Percentiles rank a stretch among this genome's conserved stretches.
Evolutionary conservation across 2,797 vertebrate species (phyloP).

Genomic region (Pangasius djambal): DNA sequence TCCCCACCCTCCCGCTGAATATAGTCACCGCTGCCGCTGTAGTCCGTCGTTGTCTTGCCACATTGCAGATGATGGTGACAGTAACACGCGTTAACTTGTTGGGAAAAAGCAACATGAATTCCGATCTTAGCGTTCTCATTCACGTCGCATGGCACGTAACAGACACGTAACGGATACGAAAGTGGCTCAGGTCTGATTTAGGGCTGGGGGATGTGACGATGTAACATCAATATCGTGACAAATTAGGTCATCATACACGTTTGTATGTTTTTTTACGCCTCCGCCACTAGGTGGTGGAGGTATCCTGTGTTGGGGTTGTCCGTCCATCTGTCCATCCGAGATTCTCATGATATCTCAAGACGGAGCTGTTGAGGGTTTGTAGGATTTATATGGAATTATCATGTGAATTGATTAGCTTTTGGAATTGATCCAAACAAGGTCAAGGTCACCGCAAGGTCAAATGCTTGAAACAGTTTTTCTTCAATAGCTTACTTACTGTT

Average conservation of each 20-base stretch:
- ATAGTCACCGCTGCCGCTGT: background rate
- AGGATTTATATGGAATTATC: background rate
- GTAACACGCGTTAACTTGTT: background rate
- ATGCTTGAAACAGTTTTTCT: background rate
- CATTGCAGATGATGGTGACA: background rate
- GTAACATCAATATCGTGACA: background rate
- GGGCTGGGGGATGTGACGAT: background rate
- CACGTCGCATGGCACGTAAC: background rate
- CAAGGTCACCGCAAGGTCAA: background rate
- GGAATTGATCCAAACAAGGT: background rate
- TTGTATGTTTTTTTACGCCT: background rate
- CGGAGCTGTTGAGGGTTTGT: background rate
- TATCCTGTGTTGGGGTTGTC: too few species aligned
- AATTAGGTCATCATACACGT: background rate
- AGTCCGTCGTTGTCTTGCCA: background rate
- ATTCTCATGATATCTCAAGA: background rate
- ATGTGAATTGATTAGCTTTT: too few species aligned
- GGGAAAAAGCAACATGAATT: background rate
- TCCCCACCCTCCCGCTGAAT: background rate
- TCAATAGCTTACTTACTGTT: background rate
- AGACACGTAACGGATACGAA: background rate
- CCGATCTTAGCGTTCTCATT: background rate
- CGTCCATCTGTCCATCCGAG: background rate
- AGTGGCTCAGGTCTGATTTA: background rate
- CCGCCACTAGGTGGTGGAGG: too few species aligned